These are phyloP conservation scores for Eospalax fontanierii DNA, from an alignment of 2,797 vertebrate species.

Conservation along the genomic window DNA sequence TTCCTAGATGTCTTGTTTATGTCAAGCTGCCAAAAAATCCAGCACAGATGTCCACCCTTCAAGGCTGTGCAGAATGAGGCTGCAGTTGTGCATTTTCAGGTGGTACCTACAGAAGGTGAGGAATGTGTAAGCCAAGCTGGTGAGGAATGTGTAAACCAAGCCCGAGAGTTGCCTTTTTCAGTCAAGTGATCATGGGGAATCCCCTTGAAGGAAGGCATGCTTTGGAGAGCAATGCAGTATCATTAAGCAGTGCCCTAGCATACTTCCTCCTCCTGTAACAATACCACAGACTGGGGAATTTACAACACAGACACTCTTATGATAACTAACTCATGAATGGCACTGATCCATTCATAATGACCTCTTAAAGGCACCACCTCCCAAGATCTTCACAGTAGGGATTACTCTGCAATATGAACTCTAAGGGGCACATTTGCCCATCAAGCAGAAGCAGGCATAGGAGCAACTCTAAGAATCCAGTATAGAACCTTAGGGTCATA, in stretches of 20 bases:
- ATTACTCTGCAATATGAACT: not conserved
- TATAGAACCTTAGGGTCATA: not conserved
- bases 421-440: not conserved
- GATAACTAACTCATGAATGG: not conserved
- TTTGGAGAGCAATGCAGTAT: not conserved
- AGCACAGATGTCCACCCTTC: not conserved
- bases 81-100: not conserved
- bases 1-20: no score
- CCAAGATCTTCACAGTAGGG: not conserved
- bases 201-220: not conserved
- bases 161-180: not conserved
- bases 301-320: not conserved
- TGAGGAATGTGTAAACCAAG: not conserved
- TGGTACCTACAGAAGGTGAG: rapidly evolving
- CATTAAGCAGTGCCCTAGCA: not conserved
- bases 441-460: not conserved
- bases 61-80: not conserved
- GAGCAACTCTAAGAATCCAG: not conserved
- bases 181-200: not conserved
- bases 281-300: not conserved
- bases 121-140: not conserved
- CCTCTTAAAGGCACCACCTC: not conserved
- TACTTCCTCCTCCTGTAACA: not conserved
- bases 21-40: no score
- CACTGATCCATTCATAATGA: not conserved